phyloP scores from a whole-genome alignment of 2,797 vertebrate genomes.

The Danio jaintianensis region DNA sequence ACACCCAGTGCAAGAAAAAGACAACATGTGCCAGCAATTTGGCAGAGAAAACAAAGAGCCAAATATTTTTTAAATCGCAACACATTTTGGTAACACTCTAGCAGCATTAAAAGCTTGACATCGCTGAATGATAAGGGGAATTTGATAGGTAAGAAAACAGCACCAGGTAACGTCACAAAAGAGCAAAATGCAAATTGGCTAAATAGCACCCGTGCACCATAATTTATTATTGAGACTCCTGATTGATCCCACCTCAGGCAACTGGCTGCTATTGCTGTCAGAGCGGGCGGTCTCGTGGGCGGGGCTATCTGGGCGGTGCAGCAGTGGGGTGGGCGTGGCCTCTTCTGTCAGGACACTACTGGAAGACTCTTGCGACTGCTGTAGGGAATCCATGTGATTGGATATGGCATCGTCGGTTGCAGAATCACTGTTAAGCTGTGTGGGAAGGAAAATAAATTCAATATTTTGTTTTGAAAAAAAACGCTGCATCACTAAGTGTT shows the following conservation, averaged over 20 bases:
- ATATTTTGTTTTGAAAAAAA: background rate
- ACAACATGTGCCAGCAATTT: conserved; percentile 9
- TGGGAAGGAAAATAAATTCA: conserved; percentile 33
- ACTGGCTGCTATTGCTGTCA: conserved; percentile 96
- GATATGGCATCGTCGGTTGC: conserved; percentile 85
- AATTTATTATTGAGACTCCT: conserved; percentile 81
- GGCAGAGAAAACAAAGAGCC: conserved; percentile 35
- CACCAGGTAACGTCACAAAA: conserved; percentile 49
- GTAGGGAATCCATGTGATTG: conserved; percentile 88
- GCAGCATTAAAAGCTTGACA: conserved; percentile 60
- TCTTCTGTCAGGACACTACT: conserved; percentile 89
- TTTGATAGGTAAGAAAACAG: conserved; percentile 45
- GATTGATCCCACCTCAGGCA: conserved; percentile 98
- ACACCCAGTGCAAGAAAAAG: conserved; percentile 64
- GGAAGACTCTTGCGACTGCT: conserved; percentile 91
- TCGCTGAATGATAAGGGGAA: conserved; percentile 31
- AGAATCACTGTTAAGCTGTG: conserved; percentile 90
- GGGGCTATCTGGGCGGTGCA: conserved; percentile 86
- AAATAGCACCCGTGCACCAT: conserved; percentile 89
- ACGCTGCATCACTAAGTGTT: conserved; percentile 1
- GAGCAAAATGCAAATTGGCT: conserved; percentile 63
- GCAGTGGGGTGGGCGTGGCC: conserved; percentile 74
- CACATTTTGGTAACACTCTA: conserved; percentile 30
- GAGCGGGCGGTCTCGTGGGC: conserved; percentile 88
- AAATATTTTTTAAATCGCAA: conserved; percentile 9